These are phyloP conservation scores for Xyliphius kryptos DNA, from an alignment of 2,113 vertebrate species.

Conservation along the genomic window DNA sequence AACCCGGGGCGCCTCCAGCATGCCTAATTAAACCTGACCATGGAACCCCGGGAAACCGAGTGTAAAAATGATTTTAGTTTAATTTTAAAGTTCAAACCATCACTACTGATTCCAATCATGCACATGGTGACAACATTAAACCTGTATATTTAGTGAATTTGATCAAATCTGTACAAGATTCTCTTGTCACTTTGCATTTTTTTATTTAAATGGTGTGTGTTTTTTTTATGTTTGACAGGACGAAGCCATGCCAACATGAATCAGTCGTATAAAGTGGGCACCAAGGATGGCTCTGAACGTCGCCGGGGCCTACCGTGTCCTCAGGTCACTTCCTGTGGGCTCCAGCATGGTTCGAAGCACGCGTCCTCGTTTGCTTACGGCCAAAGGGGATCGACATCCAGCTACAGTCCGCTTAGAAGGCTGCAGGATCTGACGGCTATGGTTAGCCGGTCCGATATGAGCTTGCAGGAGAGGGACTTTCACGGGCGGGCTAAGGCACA, in stretches of 20 bases:
- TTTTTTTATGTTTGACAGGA: constrained; percentile 50
- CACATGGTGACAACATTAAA: no score
- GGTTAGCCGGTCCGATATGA: constrained; percentile 64
- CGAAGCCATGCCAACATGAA: constrained; percentile 80
- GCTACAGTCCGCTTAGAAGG: constrained; percentile 79
- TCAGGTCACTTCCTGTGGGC: constrained; percentile 63
- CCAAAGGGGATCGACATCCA: constrained; percentile 68
- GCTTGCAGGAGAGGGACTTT: constrained; percentile 47
- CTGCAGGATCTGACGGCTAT: constrained; percentile 78
- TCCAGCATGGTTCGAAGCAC: constrained; percentile 65
- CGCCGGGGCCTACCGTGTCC: constrained; percentile 72
- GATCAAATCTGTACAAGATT: no score
- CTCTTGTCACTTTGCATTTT: no score
- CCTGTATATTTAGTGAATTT: no score
- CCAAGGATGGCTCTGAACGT: constrained; percentile 71
- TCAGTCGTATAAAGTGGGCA: constrained; percentile 83
- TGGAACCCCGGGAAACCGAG: no score
- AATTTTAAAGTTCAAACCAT: no score
- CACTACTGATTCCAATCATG: no score
- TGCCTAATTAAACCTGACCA: background rate
- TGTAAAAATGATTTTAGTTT: no score
- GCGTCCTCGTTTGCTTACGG: constrained; percentile 64
- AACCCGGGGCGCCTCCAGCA: constrained; percentile 6
- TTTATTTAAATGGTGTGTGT: no score
- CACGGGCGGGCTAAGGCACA: constrained; percentile 48